Base-by-base conservation (phyloP, 2,888 invertebrate species). In the Dusona sp. region DNA sequence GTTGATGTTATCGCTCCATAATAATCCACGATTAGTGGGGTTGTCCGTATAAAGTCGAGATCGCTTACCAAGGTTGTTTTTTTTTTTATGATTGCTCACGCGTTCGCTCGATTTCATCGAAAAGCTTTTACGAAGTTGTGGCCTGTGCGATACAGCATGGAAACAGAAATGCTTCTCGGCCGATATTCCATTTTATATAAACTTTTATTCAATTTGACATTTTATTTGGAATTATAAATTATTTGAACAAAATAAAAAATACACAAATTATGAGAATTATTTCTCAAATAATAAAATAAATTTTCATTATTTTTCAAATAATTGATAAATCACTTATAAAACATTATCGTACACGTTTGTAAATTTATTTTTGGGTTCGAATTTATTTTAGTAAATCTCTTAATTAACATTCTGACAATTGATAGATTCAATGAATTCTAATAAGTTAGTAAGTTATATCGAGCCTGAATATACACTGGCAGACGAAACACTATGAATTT, bases 1-100 rank as follows among this genome's bases (percentile, higher is more conserved):
- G 57, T 48, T 38, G 25, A 64, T 77, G 19, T 22, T 75, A 82
- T 68, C 68, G 61, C 70, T 45, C 57, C 48, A 48, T 82, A 48
- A 75, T 77, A 36, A 65, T 77, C 75, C 33, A 77, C 45, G 75
- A 25, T 16, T 77, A 45, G 22, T 13, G 36, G 64, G 64, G 29
- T 45, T 2, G 64, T 16, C 57, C 16, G 38, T 38, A 42, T 61
- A 29, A 61, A 74, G n/a, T 22, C 16, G 57, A 38, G 79, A 79
- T 79, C 64, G 79, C n/a, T 29, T 22, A 36, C 22, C 3, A n/a
- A 64, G 61, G 64, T 79, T 64, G 38, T 29, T 64, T 16, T 64
- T 36, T 42, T 72, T 16, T 61, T 45, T 33, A 72, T 72, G 61
- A 79, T 72, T 64, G 72, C 68, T 72, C 48, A 19, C 45, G 33